Base-by-base conservation (phyloP, 2,888 invertebrate species). In the Leucozona laternaria region DNA sequence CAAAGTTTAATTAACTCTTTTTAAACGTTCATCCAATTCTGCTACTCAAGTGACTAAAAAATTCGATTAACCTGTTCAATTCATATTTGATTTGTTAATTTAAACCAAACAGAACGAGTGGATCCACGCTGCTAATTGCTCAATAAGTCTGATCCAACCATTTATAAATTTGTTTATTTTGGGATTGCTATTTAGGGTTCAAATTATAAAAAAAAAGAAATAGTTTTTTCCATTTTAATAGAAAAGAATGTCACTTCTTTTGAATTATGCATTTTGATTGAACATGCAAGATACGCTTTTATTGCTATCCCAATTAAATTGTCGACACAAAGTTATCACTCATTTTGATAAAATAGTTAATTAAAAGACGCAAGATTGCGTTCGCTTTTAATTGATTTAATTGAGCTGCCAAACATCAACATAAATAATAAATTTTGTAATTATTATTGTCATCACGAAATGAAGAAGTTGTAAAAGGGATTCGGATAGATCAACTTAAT, bases 291-390 rank as follows among this genome's bases (percentile, higher is more conserved):
- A 55, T 25, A 72, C 53, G 22, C 10, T 68, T 75, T 57, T 60
- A 75, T 79, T 60, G 70, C 5, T 34, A 10, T 48, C 3, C 22
- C 83, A 83, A 83, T 83, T 79, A 75, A 71, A 73, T 31, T 75
- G 83, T 75, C 70, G 64, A 45, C 83, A 79, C 73, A 68, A 75
- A 70, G 70, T 75, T 79, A 75, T 78, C 72, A 77, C 34, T 37
- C 22, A 40, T 37, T 45, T 40, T 28, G 48, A 73, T 60, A 66
- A 34, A 68, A n/a, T 4, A 62, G 25, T 48, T 64, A 55, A 78
- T 78, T 77, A 82, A 70, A 57, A 50, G 75, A 83, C 75, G 79
- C 83, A 83, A 53, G 40, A 62, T 79, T 79, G 73, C 83, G 83
- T 83, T 79, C 43, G 50, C 34, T 43, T 43, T 10, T 73, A 55